Percentiles rank a stretch among this genome's conserved stretches.
Conservation (phyloP, 2,797 vertebrate genomes). For the Chaenodraco wilsoni region DNA sequence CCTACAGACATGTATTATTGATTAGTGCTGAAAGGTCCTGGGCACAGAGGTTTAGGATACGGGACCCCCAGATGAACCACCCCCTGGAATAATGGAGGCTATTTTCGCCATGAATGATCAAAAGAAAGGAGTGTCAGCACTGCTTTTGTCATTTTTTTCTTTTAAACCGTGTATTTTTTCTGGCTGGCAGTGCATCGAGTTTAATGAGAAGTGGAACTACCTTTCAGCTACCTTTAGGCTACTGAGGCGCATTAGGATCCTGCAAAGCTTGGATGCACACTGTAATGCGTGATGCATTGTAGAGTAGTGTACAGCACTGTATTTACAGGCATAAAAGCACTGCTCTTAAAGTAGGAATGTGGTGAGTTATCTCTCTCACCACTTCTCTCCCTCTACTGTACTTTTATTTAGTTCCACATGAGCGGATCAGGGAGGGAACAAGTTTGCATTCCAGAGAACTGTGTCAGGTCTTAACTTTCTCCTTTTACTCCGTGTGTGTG, state of each 20-base stretch:
- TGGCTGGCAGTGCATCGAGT: conserved; percentile 34
- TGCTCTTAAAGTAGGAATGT: conserved; percentile 34
- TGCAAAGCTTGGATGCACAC: conserved; percentile 6
- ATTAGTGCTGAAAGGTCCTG: conserved; percentile 53
- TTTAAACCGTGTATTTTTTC: conserved; percentile 30
- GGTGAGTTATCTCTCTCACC: conserved; percentile 31
- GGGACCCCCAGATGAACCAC: conserved; percentile 48
- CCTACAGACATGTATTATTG: conserved; percentile 49
- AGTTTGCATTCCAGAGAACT: conserved; percentile 76
- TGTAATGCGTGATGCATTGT: conserved; percentile 19
- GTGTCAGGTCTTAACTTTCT: conserved; percentile 73
- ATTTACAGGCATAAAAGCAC: conserved; percentile 41
- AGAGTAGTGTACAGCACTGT: conserved; percentile 18
- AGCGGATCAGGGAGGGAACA: conserved; percentile 60
- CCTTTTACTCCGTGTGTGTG: conserved; percentile 44
- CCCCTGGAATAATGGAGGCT: conserved; percentile 29
- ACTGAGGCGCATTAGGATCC: conserved; percentile 15
- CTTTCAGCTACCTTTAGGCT: conserved; percentile 55
- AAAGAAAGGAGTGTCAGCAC: conserved; percentile 33
- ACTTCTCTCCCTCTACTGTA: conserved; percentile 43
- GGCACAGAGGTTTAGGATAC: conserved; percentile 18
- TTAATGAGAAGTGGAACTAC: conserved; percentile 45
- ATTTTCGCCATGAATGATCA: conserved; percentile 50
- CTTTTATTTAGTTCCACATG: conserved; percentile 70
- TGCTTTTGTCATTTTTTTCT: conserved; percentile 48